phyloP scores from a whole-genome alignment of 2,797 vertebrate genomes.

The Psittacula derbiana region DNA sequence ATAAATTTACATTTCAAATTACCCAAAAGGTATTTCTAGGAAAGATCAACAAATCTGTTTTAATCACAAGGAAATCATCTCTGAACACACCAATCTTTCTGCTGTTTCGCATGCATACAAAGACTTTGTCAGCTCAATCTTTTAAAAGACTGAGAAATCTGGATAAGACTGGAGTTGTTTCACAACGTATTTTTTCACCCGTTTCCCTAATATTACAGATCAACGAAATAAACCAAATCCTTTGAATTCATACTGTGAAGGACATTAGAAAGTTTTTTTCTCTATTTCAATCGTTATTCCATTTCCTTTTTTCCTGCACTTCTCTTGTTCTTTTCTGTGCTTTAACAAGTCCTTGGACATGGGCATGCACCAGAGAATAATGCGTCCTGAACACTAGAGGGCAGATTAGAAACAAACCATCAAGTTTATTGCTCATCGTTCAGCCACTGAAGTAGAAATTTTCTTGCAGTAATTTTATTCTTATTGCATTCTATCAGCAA shows the following conservation, averaged over 20 bases:
- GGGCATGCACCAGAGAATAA: not conserved
- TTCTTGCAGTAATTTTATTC: not conserved
- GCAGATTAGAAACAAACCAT: constrained; percentile 37
- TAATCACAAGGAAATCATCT: not conserved
- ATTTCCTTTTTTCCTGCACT: not conserved
- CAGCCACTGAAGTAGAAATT: not conserved
- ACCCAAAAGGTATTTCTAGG: not conserved
- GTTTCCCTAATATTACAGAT: not conserved
- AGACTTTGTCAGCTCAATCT: not conserved
- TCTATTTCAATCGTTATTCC: accelerated
- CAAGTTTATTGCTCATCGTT: not conserved
- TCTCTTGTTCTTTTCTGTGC: accelerated
- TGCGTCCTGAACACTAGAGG: constrained; percentile 3
- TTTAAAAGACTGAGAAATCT: not conserved
- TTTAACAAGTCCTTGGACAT: not conserved
- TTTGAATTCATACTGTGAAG: not conserved
- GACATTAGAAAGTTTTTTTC: not conserved
- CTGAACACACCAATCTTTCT: not conserved
- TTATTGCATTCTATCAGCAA: not conserved
- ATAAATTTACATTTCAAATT: not conserved
- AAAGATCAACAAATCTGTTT: not conserved
- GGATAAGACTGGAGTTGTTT: not conserved
- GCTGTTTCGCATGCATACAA: not conserved
- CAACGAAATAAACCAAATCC: not conserved
- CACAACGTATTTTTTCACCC: not conserved